Percentiles rank a stretch among this genome's conserved stretches.
Conservation (phyloP, 2,888 invertebrate genomes). For the Parnassius smintheus region DNA sequence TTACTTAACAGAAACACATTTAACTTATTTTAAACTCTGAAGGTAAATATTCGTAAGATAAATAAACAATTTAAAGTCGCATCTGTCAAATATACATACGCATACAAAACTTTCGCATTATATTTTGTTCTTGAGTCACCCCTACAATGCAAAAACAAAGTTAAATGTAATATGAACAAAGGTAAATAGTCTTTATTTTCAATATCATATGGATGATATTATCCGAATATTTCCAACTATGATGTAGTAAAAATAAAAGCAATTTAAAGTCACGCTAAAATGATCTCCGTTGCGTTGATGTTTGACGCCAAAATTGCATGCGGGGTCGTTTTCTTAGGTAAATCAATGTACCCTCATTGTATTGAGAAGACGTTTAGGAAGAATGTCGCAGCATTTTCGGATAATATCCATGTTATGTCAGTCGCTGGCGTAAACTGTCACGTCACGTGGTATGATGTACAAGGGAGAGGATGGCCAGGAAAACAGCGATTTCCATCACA, state of each 20-base stretch:
- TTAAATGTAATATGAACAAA: conserved; percentile 11
- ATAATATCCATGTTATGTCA: no score
- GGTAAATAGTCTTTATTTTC: conserved; percentile 36
- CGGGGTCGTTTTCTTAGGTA: conserved; percentile 11
- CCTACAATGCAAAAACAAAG: conserved; percentile 28
- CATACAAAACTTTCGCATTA: conserved; percentile 54
- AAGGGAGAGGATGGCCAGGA: conserved; percentile 45
- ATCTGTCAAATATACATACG: conserved; percentile 51
- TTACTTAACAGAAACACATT: no score
- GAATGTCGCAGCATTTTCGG: conserved; percentile 76
- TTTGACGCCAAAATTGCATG: conserved; percentile 30
- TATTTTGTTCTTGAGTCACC: conserved; percentile 36
- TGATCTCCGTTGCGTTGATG: conserved; percentile 26
- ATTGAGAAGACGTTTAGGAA: conserved; percentile 65
- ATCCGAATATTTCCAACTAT: background rate
- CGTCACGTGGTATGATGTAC: conserved; percentile 48
- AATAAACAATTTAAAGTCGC: conserved; percentile 67
- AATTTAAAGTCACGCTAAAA: conserved; percentile 24
- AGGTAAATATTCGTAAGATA: background rate
- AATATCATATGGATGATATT: conserved; percentile 30
- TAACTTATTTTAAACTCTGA: no score
- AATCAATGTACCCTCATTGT: conserved; percentile 51
- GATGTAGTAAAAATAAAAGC: conserved; percentile 25
- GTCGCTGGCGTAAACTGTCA: conserved; percentile 64
- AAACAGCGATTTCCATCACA: conserved; percentile 31